Conservation (phyloP, 1,140 invertebrate species). For the Cryptotermes secundus region DNA sequence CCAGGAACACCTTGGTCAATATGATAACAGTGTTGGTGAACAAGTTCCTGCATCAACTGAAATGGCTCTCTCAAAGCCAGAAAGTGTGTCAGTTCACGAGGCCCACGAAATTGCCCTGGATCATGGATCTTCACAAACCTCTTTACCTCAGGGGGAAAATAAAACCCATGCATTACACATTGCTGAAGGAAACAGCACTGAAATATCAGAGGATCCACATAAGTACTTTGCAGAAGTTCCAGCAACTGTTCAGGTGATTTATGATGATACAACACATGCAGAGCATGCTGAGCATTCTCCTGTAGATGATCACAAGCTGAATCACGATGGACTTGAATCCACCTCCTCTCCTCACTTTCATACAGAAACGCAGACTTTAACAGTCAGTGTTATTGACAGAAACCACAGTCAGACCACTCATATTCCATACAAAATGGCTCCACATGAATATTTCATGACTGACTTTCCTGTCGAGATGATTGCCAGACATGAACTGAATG, state of each 20-base stretch:
- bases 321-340: background rate
- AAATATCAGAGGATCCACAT: background rate
- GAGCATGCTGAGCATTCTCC: background rate
- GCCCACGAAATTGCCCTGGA: background rate
- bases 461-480: background rate
- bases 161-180: background rate
- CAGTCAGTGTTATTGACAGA: background rate
- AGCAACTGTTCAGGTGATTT: background rate
- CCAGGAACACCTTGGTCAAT: background rate
- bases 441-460: background rate
- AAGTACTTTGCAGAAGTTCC: background rate
- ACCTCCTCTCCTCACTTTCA: background rate
- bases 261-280: background rate
- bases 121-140: background rate
- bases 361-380: background rate
- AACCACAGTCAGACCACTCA: background rate
- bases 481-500: background rate
- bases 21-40: background rate
- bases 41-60: background rate
- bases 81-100: background rate
- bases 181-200: background rate
- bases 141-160: background rate
- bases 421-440: background rate
- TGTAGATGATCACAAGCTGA: background rate
- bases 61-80: background rate